Base-by-base conservation (phyloP, 2,797 vertebrate genomes). In the Lophius americanus region DNA sequence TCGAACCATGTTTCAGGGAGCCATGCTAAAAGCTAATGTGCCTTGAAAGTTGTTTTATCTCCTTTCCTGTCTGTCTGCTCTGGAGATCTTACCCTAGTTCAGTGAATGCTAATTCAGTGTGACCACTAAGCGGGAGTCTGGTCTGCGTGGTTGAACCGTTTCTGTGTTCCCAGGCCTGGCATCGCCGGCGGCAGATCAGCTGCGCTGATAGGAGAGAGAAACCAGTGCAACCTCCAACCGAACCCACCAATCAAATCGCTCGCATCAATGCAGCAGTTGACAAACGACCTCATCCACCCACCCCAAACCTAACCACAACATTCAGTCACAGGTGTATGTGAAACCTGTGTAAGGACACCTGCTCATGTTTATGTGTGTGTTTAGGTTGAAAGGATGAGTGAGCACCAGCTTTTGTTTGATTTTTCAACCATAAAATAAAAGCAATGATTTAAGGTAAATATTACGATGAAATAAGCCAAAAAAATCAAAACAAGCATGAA, bases 81-180 rank as follows among this genome's bases (percentile, higher is more conserved):
- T 23, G 68, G 82, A 85, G 80, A 78, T 88, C 69, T 72, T 75
- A 86, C 61, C 79, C 86, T 76, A 83, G 65, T 86, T 88, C 62
- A 60, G 74, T 73, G 84, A 89, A 91, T 78, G 85, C 81, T 92
- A 91, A 92, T 91, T 78, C 85, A 47, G 67, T 87, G 73, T 88
- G 90, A 92, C 88, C 87, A 78, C 83, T 59, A 58, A 90, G 86
- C 83, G 54, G 86, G 84, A 86, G 85, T 70, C 82, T 83, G 76
- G 73, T 81, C 79, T 75, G 79, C 38, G 84, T 68, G 84, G 84
- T 83, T 89, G 85, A 90, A 91, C 85, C 74, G 85, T 80, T 81
- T 84, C 82, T 70, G 79, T 83, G 86, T 85, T 83, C 79, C 68
- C 47, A 2, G 68, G 83, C 75, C 85, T 81, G 88, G 83, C 87